phyloP scores from a whole-genome alignment of 2,888 invertebrate species.

The Aspidapion aeneum region DNA sequence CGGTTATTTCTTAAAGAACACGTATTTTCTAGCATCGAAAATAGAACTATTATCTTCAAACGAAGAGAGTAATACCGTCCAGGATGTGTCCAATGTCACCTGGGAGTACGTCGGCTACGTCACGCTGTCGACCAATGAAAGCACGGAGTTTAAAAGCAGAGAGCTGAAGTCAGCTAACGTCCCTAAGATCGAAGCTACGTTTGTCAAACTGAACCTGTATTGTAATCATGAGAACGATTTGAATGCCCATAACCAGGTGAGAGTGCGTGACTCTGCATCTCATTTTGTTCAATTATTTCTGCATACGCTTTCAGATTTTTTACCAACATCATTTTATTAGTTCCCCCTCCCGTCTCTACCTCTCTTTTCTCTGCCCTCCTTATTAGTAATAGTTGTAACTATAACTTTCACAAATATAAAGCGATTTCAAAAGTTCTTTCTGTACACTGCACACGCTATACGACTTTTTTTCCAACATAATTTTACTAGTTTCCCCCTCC shows the following conservation, averaged over 20 bases:
- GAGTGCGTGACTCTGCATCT: too few relatives aligned
- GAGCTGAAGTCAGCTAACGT: constrained; percentile 83
- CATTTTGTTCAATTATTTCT: neutral
- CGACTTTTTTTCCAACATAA: too few relatives aligned
- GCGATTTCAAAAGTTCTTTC: too few relatives aligned
- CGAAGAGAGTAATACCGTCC: constrained; percentile 40
- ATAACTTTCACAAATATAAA: too few relatives aligned
- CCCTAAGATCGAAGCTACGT: constrained; percentile 63
- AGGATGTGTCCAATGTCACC: constrained; percentile 36
- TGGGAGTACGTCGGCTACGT: constrained; percentile 62
- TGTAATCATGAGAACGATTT: constrained; percentile 79
- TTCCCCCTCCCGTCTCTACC: too few relatives aligned
- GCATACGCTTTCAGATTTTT: too few relatives aligned
- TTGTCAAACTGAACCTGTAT: constrained; percentile 80
- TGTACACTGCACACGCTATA: neutral
- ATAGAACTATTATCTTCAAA: constrained; percentile 45
- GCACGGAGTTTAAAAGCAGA: constrained; percentile 74
- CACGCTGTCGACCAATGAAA: constrained; percentile 73
- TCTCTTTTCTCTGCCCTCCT: too few relatives aligned
- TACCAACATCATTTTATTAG: too few relatives aligned
- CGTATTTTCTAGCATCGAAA: constrained; percentile 46
- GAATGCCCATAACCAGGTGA: constrained; percentile 79
- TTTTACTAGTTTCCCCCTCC: too few relatives aligned
- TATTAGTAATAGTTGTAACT: too few relatives aligned
- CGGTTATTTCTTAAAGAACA: too few relatives aligned